Percentiles rank a stretch among this genome's conserved stretches.
These are phyloP conservation scores for Drosophila meridiana DNA, from an alignment of 2,888 invertebrate genomes.

Conservation along the genomic window DNA sequence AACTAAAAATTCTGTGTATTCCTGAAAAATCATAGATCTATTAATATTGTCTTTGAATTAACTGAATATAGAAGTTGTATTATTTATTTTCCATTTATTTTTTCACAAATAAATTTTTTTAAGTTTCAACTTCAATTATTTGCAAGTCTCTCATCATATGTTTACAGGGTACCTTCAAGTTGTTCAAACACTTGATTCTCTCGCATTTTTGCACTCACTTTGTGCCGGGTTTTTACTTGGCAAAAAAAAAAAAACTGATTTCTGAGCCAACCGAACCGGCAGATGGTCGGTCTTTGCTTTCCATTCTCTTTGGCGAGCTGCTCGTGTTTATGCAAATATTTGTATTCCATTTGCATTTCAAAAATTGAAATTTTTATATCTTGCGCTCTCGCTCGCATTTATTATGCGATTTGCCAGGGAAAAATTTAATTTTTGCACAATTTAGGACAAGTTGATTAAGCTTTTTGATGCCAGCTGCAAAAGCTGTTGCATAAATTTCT, in stretches of 20 bases:
- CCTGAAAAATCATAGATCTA: no score
- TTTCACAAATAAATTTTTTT: background rate
- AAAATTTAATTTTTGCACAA: conserved; percentile 65
- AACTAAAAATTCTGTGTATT: background rate
- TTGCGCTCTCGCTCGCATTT: conserved; percentile 47
- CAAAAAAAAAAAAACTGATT: conserved; percentile 9
- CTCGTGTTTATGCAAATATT: conserved; percentile 77
- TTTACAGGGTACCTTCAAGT: conserved; percentile 19
- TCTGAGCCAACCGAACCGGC: conserved; percentile 37
- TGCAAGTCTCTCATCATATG: background rate
- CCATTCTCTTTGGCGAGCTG: conserved; percentile 44
- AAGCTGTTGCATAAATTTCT: conserved; percentile 61
- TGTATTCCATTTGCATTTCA: conserved; percentile 80
- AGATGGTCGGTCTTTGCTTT: conserved; percentile 49
- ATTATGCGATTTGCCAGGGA: conserved; percentile 68
- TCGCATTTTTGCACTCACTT: background rate
- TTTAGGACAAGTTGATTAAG: conserved; percentile 75
- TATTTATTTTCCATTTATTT: background rate
- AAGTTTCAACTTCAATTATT: no score
- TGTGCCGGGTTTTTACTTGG: conserved; percentile 1
- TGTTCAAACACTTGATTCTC: background rate
- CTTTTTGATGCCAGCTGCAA: conserved; percentile 68
- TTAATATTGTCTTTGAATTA: background rate
- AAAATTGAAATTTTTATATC: conserved; percentile 78
- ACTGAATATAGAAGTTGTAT: background rate